A percentile compares a stretch with the other conserved stretches of the same genome.
Evolutionary conservation across 2,113 vertebrate genomes (phyloP).

Genomic region (Mirza zaza): DNA sequence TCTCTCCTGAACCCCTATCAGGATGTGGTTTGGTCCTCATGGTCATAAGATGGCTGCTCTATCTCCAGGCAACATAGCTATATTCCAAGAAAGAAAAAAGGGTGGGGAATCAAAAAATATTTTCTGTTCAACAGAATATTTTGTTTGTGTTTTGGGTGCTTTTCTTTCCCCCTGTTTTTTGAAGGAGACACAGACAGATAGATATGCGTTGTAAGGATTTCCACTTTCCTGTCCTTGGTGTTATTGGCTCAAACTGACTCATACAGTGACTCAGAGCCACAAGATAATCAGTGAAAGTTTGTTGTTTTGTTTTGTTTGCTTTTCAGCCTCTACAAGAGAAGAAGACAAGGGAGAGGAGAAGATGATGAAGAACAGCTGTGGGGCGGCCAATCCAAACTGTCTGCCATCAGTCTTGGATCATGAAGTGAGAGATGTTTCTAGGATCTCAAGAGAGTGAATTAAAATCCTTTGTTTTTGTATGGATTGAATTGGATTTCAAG

Average conservation of each 20-base stretch:
- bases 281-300: neutral
- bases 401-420: rapidly evolving
- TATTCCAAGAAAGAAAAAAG: neutral
- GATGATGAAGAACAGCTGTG: too few relatives aligned
- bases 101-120: neutral
- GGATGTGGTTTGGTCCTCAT: neutral
- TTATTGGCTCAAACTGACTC: neutral
- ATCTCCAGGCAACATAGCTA: neutral
- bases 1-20: neutral
- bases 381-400: rapidly evolving
- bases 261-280: neutral
- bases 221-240: neutral
- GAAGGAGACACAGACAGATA: rapidly evolving
- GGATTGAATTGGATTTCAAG: neutral
- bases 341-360: neutral
- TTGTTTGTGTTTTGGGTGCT: neutral
- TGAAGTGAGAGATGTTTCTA: neutral
- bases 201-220: neutral
- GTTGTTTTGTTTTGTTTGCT: neutral
- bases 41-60: neutral
- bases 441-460: neutral
- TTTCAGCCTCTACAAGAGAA: neutral
- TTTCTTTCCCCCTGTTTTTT: neutral
- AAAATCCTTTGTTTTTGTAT: neutral
- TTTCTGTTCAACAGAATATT: neutral